These are phyloP conservation scores for Erpobdella octoculata DNA, from an alignment of 2,888 invertebrate genomes.

Conservation along the genomic window DNA sequence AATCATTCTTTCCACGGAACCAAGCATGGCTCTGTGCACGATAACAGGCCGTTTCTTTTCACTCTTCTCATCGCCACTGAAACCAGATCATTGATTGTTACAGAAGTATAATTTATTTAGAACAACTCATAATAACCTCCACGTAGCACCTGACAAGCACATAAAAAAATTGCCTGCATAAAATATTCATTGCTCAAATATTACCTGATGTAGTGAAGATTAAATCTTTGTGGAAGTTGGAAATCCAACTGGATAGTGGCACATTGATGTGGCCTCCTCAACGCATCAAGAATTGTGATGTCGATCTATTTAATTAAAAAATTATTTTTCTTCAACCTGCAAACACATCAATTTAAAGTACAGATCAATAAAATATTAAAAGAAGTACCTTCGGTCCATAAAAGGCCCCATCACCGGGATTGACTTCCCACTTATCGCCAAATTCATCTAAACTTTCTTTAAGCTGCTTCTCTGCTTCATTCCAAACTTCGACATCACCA, in stretches of 20 bases:
- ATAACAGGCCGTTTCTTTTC: slow-evolving; percentile 78
- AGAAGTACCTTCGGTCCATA: slow-evolving; percentile 78
- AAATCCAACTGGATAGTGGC: slow-evolving; percentile 98
- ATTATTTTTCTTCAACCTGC: background rate
- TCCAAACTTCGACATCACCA: slow-evolving; percentile 82
- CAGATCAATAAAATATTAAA: no score
- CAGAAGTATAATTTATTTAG: no score
- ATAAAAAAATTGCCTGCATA: slow-evolving; percentile 11
- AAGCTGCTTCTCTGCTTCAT: slow-evolving; percentile 70
- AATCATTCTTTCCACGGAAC: slow-evolving; percentile 94
- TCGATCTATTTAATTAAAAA: slow-evolving; percentile 63
- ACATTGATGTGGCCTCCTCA: slow-evolving; percentile 82
- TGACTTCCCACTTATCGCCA: slow-evolving; percentile 78
- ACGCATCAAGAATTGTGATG: slow-evolving; percentile 86
- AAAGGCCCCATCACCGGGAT: slow-evolving; percentile 95
- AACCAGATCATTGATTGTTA: no score
- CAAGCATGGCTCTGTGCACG: slow-evolving; percentile 90
- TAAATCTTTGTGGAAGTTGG: slow-evolving; percentile 85
- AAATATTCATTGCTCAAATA: slow-evolving; percentile 32
- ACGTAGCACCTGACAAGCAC: no score
- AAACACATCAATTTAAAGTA: no score
- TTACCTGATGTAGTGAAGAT: slow-evolving; percentile 61
- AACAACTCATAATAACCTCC: no score
- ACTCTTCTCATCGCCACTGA: slow-evolving; percentile 31
- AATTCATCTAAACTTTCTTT: slow-evolving; percentile 75